Evolutionary conservation across 2,113 vertebrate species (phyloP).

Genomic region (Sporophila hypoxantha): DNA sequence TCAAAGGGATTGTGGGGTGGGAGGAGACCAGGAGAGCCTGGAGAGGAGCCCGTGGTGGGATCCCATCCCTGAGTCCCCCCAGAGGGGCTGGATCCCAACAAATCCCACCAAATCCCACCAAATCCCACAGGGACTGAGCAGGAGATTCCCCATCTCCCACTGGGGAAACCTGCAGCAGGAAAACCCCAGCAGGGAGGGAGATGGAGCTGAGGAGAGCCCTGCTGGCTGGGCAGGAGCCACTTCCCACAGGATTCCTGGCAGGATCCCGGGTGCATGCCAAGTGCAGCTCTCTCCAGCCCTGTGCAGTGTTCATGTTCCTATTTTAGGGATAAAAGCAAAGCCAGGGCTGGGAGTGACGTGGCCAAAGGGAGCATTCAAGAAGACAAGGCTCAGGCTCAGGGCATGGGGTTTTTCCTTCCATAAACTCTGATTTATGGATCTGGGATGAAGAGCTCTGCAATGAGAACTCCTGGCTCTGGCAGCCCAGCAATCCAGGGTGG

Average conservation of each 20-base stretch:
- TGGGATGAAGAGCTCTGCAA: not conserved
- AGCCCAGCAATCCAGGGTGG: not conserved
- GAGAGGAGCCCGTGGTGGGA: not conserved
- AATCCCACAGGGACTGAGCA: not conserved
- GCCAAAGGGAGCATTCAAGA: not conserved
- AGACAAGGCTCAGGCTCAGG: not conserved
- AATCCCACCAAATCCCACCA: fast-evolving
- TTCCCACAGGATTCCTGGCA: not conserved
- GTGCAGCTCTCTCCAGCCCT: not conserved
- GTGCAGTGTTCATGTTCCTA: not conserved
- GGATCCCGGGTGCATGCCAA: not conserved
- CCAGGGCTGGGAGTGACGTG: not conserved
- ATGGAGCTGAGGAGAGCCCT: fast-evolving
- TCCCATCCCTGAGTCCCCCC: not conserved
- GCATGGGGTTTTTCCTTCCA: not conserved
- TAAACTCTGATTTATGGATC: not conserved
- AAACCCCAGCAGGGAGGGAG: not conserved
- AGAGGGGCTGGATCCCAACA: not conserved
- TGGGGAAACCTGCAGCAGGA: not conserved
- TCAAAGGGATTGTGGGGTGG: fast-evolving
- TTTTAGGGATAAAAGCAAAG: not conserved
- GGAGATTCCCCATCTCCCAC: not conserved
- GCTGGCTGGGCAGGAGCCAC: not conserved
- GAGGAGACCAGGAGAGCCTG: not conserved
- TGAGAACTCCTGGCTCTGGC: not conserved